Evolutionary conservation across 2,797 vertebrate genomes (phyloP), one percentile per base, ranked within the genome.

Genomic region (Dallia pectoralis): DNA sequence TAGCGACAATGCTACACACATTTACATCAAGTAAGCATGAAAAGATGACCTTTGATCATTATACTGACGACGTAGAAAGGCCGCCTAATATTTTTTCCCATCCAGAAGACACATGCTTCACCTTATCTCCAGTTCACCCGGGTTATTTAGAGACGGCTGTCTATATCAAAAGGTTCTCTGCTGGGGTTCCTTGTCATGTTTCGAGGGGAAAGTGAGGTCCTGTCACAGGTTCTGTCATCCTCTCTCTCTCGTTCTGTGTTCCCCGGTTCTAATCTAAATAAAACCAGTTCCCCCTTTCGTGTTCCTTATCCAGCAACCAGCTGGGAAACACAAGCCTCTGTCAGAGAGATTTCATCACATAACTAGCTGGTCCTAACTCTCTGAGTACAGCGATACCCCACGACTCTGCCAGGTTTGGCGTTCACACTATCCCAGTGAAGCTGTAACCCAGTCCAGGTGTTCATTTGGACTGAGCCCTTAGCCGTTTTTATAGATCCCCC

Each of bases 181-280:
- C 80, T 69, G 89, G 90, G 89, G 89, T 87, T 91, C 90, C 85
- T 79, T 87, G 85, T 89, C 82, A 75, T 87, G 83, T 91, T 90
- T 89, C 88, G 80, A 84, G 87, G 73, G 81, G 84, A 85, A 87
- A 85, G 56, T 85, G 67, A 65, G 86, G 89, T 88, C n/a, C n/a
- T 83, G 87, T 87, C 88, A 89, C 47, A 30, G 83, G 87, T 88
- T 73, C 76, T 22, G 15, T 83, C 87, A 22, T 49, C 36, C 25
- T 5, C 27, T n/a, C 25, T 84, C 56, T 19, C 77, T 72, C 72
- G 71, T 79, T 86, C 70, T 81, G 85, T 81, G 85, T 87, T 92
- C 87, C 87, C 86, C 80, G 79, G 84, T 83, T 88, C 78, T 87
- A 86, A 92, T 89, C 84, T 84, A 91, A 91, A 92, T 87, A 74